phyloP scores from a whole-genome alignment of 2,797 vertebrate species.

The Sebastes steindachneri region DNA sequence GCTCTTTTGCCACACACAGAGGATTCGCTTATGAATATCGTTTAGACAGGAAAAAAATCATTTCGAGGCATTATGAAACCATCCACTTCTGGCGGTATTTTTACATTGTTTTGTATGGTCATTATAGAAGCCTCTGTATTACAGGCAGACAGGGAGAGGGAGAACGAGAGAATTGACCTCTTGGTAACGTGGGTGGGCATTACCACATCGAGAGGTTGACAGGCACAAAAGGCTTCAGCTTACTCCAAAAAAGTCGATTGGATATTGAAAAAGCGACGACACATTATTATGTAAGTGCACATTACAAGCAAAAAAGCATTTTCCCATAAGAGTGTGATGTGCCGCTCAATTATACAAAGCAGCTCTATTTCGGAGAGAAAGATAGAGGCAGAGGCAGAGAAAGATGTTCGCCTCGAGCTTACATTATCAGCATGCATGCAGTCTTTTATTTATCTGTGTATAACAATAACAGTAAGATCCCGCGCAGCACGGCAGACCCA shows the following conservation, averaged over 20 bases:
- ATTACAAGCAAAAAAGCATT: conserved; percentile 21
- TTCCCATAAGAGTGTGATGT: conserved; percentile 21
- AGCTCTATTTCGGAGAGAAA: conserved; percentile 3
- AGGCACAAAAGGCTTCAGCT: conserved; percentile 63
- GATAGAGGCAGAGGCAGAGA: not conserved
- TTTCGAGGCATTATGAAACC: conserved; percentile 59
- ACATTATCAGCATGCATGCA: conserved; percentile 20
- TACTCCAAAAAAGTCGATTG: conserved; percentile 54
- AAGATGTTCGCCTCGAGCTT: not conserved
- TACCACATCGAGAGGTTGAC: conserved; percentile 62
- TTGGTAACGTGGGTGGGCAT: conserved; percentile 65
- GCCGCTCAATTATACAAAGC: conserved; percentile 29
- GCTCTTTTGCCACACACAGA: conserved; percentile 33
- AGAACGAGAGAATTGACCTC: conserved; percentile 63
- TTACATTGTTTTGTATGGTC: conserved; percentile 50
- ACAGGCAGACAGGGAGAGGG: conserved; percentile 58
- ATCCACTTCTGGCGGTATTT: conserved; percentile 52
- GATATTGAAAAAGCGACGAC: conserved; percentile 44
- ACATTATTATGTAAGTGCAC: conserved; percentile 51
- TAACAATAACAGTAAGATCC: conserved; percentile 63
- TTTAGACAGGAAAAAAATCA: conserved; percentile 4
- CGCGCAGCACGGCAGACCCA: not conserved
- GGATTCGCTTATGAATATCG: conserved; percentile 39
- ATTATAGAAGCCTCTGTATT: conserved; percentile 43
- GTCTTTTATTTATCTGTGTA: conserved; percentile 71